Evolutionary conservation across 2,888 invertebrate species (phyloP).

Genomic region (Drosophila anomalata): DNA sequence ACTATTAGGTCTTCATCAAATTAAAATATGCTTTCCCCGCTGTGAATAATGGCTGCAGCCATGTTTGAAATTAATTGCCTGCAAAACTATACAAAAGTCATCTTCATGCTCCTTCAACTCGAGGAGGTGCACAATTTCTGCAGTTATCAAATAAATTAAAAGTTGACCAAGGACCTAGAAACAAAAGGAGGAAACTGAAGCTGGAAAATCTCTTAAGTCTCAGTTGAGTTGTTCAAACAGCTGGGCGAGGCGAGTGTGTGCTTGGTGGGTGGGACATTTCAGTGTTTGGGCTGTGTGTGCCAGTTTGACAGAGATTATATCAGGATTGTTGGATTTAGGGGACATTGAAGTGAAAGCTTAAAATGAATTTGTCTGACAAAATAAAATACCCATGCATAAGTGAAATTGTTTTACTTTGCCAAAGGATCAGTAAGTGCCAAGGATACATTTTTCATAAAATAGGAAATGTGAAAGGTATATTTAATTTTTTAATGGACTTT

Average conservation of each 20-base stretch:
- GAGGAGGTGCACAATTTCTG: conserved; percentile 55
- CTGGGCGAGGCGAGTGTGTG: conserved; percentile 53
- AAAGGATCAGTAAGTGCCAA: not conserved
- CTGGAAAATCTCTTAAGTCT: conserved; percentile 48
- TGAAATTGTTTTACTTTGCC: conserved; percentile 38
- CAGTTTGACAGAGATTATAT: conserved; percentile 37
- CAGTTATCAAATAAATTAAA: conserved; percentile 68
- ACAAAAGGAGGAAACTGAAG: conserved; percentile 46
- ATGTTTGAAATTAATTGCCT: conserved; percentile 70
- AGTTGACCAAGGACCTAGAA: conserved; percentile 49
- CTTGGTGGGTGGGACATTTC: not conserved
- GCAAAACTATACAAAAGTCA: conserved; percentile 54
- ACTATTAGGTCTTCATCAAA: conserved; percentile 67
- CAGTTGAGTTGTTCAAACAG: conserved; percentile 50
- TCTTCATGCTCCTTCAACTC: conserved; percentile 18
- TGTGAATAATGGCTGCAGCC: conserved; percentile 60
- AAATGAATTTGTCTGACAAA: conserved; percentile 36
- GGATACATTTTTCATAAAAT: conserved; percentile 11
- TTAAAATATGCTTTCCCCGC: conserved; percentile 69
- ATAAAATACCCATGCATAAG: conserved; percentile 35
- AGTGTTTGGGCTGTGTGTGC: conserved; percentile 15
- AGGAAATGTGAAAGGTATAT: conserved; percentile 9
- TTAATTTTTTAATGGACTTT: conserved; percentile 38
- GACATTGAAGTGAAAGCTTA: conserved; percentile 18
- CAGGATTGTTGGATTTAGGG: conserved; percentile 31